Percentiles rank a stretch among this genome's conserved stretches.
These are phyloP conservation scores for Drosophila littoralis DNA, from an alignment of 1,140 invertebrate genomes.

Conservation along the genomic window DNA sequence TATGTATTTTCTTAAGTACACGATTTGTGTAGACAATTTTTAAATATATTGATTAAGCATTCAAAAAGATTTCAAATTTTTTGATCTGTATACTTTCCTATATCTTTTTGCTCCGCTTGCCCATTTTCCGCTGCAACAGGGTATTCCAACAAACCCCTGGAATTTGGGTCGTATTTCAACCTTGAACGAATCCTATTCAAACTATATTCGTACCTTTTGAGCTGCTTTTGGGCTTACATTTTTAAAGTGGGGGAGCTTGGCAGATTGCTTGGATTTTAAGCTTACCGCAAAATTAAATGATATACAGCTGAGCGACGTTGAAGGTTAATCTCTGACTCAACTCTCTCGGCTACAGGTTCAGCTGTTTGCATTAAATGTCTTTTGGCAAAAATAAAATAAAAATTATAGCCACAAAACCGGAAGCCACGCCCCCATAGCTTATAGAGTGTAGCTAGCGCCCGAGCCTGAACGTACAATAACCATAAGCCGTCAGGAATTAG, in stretches of 20 bases:
- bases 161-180: slow-evolving; percentile 25
- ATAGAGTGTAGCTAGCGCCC: not conserved
- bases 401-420: slow-evolving; percentile 31
- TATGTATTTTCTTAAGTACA: too few species aligned
- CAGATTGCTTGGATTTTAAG: slow-evolving; percentile 63
- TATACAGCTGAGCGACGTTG: slow-evolving; percentile 59
- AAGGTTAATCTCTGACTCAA: slow-evolving; percentile 71
- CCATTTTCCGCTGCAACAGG: not conserved
- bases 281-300: slow-evolving; percentile 75
- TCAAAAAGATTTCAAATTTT: too few species aligned
- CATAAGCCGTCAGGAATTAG: slow-evolving; percentile 80
- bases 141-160: not conserved
- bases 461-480: slow-evolving; percentile 57
- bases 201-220: slow-evolving; percentile 43
- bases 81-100: too few species aligned
- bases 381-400: slow-evolving; percentile 58
- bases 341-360: slow-evolving; percentile 11
- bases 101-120: too few species aligned
- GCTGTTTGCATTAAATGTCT: slow-evolving; percentile 53
- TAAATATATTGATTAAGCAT: too few species aligned
- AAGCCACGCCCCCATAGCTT: not conserved
- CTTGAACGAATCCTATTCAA: slow-evolving; percentile 42
- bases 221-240: slow-evolving; percentile 12
- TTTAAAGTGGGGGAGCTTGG: not conserved
- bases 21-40: too few species aligned